These are phyloP conservation scores for Porphyrio hochstetteri DNA, from an alignment of 2,113 vertebrate genomes.

Conservation along the genomic window DNA sequence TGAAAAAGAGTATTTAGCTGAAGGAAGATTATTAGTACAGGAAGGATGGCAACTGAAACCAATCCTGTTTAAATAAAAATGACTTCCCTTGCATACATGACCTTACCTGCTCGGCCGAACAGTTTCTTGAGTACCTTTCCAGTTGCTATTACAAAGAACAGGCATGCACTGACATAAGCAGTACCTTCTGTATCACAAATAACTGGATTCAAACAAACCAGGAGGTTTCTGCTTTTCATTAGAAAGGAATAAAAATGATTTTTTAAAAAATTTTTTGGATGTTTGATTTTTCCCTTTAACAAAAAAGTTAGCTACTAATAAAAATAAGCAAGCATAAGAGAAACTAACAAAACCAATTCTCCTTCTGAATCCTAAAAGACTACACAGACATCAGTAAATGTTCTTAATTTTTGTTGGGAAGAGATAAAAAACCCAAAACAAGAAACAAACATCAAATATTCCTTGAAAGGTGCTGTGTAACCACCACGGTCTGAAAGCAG, in stretches of 20 bases:
- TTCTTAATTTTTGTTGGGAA: neutral
- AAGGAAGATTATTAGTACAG: neutral
- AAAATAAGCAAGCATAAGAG: neutral
- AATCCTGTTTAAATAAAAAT: neutral
- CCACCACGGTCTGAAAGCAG: neutral
- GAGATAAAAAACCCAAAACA: no score
- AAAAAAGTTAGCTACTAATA: neutral
- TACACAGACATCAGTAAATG: neutral
- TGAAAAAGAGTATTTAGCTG: neutral
- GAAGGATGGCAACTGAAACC: neutral
- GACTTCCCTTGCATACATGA: neutral
- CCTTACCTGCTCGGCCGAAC: neutral
- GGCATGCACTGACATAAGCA: neutral
- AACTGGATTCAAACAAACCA: neutral
- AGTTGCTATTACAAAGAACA: neutral
- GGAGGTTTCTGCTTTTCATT: neutral
- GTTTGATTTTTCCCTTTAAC: neutral
- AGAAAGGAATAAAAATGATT: neutral
- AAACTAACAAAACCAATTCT: neutral
- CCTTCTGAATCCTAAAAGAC: neutral
- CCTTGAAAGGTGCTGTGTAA: neutral
- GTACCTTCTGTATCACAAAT: neutral
- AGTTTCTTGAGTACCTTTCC: neutral
- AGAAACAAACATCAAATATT: neutral
- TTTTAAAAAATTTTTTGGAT: neutral